phyloP scores from a whole-genome alignment of 2,113 vertebrate species.

The Isurus oxyrinchus region DNA sequence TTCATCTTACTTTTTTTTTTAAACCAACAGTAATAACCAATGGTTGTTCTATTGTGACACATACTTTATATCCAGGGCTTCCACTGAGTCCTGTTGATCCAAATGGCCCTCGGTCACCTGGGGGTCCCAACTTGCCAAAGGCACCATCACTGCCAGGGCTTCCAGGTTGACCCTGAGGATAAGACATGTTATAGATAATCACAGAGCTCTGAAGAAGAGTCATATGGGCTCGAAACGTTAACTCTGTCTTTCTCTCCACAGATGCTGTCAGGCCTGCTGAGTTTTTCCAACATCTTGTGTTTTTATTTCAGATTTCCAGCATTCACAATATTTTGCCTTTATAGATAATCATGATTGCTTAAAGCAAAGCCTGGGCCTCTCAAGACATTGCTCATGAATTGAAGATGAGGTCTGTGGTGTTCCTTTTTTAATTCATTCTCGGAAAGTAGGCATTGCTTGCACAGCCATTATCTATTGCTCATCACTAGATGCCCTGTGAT shows the following conservation, averaged over 20 bases:
- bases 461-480: background rate
- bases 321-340: too few species aligned
- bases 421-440: background rate
- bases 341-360: background rate
- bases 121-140: slow-evolving; percentile 61
- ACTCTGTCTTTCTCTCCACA: too few species aligned
- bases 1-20: background rate
- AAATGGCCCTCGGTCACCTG: slow-evolving; percentile 56
- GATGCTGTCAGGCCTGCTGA: too few species aligned
- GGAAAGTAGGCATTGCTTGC: background rate
- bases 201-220: background rate
- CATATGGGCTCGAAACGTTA: too few species aligned
- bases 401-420: too few species aligned
- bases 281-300: too few species aligned
- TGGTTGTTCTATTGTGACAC: slow-evolving; percentile 42
- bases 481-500: background rate
- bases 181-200: background rate
- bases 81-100: slow-evolving; percentile 60
- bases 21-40: background rate
- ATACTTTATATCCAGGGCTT: slow-evolving; percentile 65
- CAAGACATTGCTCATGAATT: background rate
- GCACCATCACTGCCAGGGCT: slow-evolving; percentile 53
- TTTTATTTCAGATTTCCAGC: too few species aligned
- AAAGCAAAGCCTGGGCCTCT: background rate
- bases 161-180: slow-evolving; percentile 63